phyloP scores from a whole-genome alignment of 1,140 invertebrate species.

The Drosophila dunni region DNA sequence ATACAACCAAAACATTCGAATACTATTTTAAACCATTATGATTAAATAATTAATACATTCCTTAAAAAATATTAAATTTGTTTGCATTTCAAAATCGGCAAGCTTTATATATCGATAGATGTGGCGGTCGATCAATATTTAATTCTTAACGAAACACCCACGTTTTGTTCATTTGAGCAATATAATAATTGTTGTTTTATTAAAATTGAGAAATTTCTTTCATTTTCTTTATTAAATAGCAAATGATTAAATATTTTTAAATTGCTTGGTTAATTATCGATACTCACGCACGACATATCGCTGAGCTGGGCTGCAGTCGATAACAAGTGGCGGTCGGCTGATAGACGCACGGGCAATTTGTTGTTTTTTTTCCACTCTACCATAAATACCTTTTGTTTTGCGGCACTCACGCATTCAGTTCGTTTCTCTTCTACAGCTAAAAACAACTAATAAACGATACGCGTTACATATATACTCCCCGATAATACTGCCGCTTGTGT shows the following conservation, averaged over 20 bases:
- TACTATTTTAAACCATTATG: conserved; percentile 21
- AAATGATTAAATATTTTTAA: neutral
- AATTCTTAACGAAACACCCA: no score
- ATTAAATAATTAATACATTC: conserved; percentile 15
- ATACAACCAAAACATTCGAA: conserved; percentile 22
- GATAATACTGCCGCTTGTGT: conserved; percentile 33
- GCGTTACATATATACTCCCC: conserved; percentile 20
- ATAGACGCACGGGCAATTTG: conserved; percentile 36
- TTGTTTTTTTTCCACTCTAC: conserved; percentile 55
- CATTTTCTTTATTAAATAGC: no score
- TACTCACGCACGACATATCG: neutral
- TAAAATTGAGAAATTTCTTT: no score
- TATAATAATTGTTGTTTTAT: no score
- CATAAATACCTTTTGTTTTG: conserved; percentile 61
- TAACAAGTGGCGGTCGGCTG: conserved; percentile 37
- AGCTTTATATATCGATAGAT: conserved; percentile 3
- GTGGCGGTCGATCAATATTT: neutral
- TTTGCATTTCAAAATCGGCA: conserved; percentile 14
- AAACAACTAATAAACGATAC: conserved; percentile 40
- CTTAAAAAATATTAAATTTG: conserved; percentile 29
- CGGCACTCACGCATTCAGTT: conserved; percentile 57
- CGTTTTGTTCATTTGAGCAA: no score
- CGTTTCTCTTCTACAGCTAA: conserved; percentile 49
- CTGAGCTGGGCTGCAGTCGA: neutral
- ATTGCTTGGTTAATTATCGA: conserved; percentile 2